Conservation (phyloP, 2,113 vertebrate genomes). For the Rhinolophus ferrumequinum region DNA sequence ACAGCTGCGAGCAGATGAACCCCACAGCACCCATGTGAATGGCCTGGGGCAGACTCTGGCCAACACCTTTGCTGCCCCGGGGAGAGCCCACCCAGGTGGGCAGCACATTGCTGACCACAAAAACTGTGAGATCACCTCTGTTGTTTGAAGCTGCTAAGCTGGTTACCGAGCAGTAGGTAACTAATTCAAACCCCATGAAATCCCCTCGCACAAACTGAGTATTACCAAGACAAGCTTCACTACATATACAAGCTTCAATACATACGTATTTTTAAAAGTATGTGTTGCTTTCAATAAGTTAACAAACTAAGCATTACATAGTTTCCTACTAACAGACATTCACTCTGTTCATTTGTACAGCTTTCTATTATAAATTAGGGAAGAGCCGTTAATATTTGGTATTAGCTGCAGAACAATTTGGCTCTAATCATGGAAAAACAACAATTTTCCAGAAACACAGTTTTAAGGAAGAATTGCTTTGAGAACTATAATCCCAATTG, state of each 20-base stretch:
- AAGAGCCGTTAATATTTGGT: background rate
- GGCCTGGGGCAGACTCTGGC: background rate
- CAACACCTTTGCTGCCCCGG: background rate
- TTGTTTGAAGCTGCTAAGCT: background rate
- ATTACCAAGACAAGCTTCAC: background rate
- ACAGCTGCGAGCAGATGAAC: background rate
- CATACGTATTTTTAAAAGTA: background rate
- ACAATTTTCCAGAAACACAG: background rate
- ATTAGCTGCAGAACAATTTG: background rate
- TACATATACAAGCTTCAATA: background rate
- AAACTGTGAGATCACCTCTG: background rate
- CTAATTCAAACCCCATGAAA: slow-evolving; percentile 8
- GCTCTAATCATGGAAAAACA: slow-evolving; percentile 15
- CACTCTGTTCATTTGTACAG: background rate
- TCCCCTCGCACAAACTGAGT: background rate
- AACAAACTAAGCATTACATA: background rate
- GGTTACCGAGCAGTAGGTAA: background rate
- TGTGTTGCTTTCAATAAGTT: background rate
- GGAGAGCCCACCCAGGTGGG: background rate
- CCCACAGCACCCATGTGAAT: background rate
- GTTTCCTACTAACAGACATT: background rate
- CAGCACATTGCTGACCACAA: background rate
- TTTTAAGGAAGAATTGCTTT: slow-evolving; percentile 33
- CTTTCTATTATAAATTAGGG: background rate
- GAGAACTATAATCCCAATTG: slow-evolving; percentile 3